These are phyloP conservation scores for Sphaeramia orbicularis DNA, from an alignment of 2,797 vertebrate genomes.

Conservation along the genomic window DNA sequence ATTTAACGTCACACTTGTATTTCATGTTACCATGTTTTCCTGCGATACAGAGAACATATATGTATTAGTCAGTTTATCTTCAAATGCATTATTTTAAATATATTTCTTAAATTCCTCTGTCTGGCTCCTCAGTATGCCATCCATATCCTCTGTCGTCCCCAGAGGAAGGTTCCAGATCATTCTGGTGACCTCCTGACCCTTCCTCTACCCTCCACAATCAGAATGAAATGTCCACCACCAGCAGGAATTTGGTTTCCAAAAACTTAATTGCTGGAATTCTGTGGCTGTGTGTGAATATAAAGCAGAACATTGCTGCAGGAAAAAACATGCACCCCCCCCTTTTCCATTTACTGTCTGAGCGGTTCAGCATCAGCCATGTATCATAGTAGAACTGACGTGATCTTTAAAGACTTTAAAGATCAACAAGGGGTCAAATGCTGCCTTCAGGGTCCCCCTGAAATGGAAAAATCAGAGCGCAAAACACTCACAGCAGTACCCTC, in stretches of 20 bases:
- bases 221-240: background rate
- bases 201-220: background rate
- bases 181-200: background rate
- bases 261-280: background rate
- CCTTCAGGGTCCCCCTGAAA: constrained; percentile 19
- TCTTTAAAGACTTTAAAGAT: constrained; percentile 38
- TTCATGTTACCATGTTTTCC: too few relatives aligned
- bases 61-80: too few relatives aligned
- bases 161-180: background rate
- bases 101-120: too few relatives aligned
- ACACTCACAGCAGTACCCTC: constrained; percentile 4
- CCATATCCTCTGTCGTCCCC: background rate
- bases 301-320: constrained; percentile 21
- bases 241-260: background rate
- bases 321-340: constrained; percentile 18
- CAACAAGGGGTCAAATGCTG: constrained; percentile 49
- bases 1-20: too few relatives aligned
- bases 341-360: constrained; percentile 28
- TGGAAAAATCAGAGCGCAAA: constrained; percentile 16
- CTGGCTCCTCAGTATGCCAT: too few relatives aligned
- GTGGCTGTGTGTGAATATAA: constrained; percentile 10
- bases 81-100: too few relatives aligned
- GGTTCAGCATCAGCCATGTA: constrained; percentile 38
- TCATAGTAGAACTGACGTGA: constrained; percentile 24
- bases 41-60: too few relatives aligned